Evolutionary conservation across 2,888 invertebrate species (phyloP).

Genomic region (Trilocha varians): DNA sequence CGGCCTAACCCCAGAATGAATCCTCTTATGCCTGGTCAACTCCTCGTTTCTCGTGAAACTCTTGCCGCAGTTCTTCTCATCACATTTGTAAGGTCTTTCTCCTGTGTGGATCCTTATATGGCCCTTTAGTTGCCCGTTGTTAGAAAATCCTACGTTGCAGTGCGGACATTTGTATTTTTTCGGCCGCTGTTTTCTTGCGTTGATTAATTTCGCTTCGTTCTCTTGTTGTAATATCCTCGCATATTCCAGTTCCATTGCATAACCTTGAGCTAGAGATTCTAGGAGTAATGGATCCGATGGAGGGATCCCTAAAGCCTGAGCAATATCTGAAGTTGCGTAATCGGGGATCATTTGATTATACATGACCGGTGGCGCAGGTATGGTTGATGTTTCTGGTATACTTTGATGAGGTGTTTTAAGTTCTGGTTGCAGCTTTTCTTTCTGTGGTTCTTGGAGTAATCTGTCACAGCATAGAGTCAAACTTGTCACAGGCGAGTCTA

Average conservation of each 20-base stretch:
- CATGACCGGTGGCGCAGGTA: constrained; percentile 17
- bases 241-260: constrained; percentile 80
- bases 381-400: not conserved
- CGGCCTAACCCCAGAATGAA: constrained; percentile 89
- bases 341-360: constrained; percentile 43
- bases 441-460: constrained; percentile 38
- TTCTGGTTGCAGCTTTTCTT: constrained; percentile 16
- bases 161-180: constrained; percentile 94
- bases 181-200: constrained; percentile 84
- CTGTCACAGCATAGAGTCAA: constrained; percentile 54
- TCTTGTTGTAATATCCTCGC: constrained; percentile 80
- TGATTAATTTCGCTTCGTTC: constrained; percentile 78
- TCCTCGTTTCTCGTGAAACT: constrained; percentile 95
- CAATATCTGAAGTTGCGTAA: constrained; percentile 55
- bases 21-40: constrained; percentile 90
- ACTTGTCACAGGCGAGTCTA: constrained; percentile 51
- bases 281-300: constrained; percentile 61
- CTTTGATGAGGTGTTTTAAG: not conserved
- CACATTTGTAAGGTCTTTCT: constrained; percentile 91
- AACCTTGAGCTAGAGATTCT: constrained; percentile 66
- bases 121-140: constrained; percentile 92
- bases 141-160: constrained; percentile 93
- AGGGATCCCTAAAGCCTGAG: constrained; percentile 60
- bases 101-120: constrained; percentile 94
- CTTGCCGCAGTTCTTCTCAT: constrained; percentile 88